Base-by-base conservation (phyloP, 2,888 invertebrate species). In the Miltochrista miniata region DNA sequence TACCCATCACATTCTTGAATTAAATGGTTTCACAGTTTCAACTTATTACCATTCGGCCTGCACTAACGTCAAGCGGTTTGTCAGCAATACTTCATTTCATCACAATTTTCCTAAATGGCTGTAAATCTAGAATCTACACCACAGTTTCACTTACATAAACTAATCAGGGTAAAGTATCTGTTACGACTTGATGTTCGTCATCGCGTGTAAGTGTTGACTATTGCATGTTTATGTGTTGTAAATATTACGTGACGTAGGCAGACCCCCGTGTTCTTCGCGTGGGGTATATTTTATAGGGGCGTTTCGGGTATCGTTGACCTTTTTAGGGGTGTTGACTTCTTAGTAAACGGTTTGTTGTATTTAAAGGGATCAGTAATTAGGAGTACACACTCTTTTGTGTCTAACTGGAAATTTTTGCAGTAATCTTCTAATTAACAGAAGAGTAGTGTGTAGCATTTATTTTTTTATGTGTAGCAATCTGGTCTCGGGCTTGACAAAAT, bases 191-290 rank as follows among this genome's bases (percentile, higher is more conserved):
- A 56, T 61, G 63, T 63, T 58, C 63, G 54, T 68, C 45, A 50
- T 64, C 48, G 64, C 67, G 64, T 64, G 70, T 50, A 63, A 65
- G 66, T 63, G 67, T 71, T 59, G 64, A 56, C 47, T 66, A 59
- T 87, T 61, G 87, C 89, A 79, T 87, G 87, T 81, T 83, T 70
- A 66, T 62, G 35, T 35, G 66, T 71, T 78, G 77, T 89, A 84
- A 87, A 85, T 76, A 80, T 79, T 72, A 70, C 64, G 70, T 76
- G 70, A 67, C 69, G 71, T 69, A 64, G 76, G 78, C 31, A 31
- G 8, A 11, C 79, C 47, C 58, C 72, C n/a, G 61, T 74, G 64
- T 72, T 74, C 68, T 72, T 41, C 14, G 64, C 61, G 64, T 70
- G 61, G 64, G 72, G 74, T 70, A 72, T 71, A 61, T 53, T 70